Evolutionary conservation across 2,113 vertebrate genomes (phyloP).

Genomic region (Podarcis cretensis): DNA sequence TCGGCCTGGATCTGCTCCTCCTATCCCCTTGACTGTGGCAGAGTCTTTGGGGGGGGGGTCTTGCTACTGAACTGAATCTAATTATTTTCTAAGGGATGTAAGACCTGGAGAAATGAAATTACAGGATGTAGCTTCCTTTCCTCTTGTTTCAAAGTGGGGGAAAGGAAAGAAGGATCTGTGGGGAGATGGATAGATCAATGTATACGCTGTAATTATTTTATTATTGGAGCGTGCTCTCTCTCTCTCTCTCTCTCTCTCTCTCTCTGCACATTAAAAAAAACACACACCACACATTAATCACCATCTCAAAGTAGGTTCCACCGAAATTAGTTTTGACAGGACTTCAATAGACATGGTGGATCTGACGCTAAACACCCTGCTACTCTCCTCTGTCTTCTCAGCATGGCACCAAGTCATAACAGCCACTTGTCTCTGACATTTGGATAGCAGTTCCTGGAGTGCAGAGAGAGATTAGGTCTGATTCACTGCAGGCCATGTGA

Average conservation of each 20-base stretch:
- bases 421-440: slow-evolving; percentile 59
- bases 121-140: slow-evolving; percentile 55
- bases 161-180: neutral
- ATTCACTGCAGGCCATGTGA: neutral
- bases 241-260: slow-evolving; percentile 20
- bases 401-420: slow-evolving; percentile 66
- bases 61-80: slow-evolving; percentile 31
- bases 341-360: slow-evolving; percentile 61
- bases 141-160: neutral
- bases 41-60: slow-evolving; percentile 19
- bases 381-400: slow-evolving; percentile 70
- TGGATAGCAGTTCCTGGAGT: slow-evolving; percentile 53
- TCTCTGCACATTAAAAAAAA: neutral
- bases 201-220: slow-evolving; percentile 67
- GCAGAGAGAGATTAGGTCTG: slow-evolving; percentile 49
- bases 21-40: slow-evolving; percentile 53
- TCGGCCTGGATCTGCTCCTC: slow-evolving; percentile 37
- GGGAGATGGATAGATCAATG: slow-evolving; percentile 43
- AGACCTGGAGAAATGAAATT: slow-evolving; percentile 69
- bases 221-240: slow-evolving; percentile 59
- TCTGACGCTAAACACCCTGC: slow-evolving; percentile 65
- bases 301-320: slow-evolving; percentile 65
- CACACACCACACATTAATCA: slow-evolving; percentile 34
- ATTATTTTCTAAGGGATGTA: slow-evolving; percentile 46
- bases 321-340: slow-evolving; percentile 67